Base-by-base conservation (phyloP, 2,797 vertebrate genomes). In the Bothrops alternatus region DNA sequence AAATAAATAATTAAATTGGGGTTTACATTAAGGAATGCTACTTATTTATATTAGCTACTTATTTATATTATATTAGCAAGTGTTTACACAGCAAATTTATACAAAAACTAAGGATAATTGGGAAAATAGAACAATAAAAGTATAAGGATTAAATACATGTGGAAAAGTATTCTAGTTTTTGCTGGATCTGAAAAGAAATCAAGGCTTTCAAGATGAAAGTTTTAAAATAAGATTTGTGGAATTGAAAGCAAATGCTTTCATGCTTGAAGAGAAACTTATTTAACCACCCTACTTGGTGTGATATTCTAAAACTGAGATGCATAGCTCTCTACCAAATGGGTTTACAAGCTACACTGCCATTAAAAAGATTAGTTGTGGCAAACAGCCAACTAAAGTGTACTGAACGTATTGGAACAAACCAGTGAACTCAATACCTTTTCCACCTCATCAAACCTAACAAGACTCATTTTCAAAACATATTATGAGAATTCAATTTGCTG, bases 401-500 rank as follows among this genome's bases (percentile, higher is more conserved):
- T 91, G 96, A 97, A 98, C 95, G 95, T 96, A 97, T 94, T 97
- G 97, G 97, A 98, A 98, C 97, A 98, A 98, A 97, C 96, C 96
- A 97, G 96, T 97, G 97, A 98, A 98, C 98, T 98, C 97, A 97
- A 97, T 97, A 93, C 96, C 95, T 96, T 98, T 97, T 94, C 96
- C 97, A 98, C 97, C 98, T 97, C 98, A 98, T 98, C 98, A 98
- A 98, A 98, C 97, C 95, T 97, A 97, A 97, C 97, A 97, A 97
- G 98, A 98, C 98, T 98, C 95, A 95, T 97, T 97, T 97, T 97
- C 96, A 97, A 97, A 96, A 96, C 96, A 98, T 98, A 98, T 97
- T 96, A 98, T 97, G 97, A 97, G 98, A 97, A 98, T 98, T 98
- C 98, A 98, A 98, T 98, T 98, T 98, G 97, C 98, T 98, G 98